Evolutionary conservation across 2,888 invertebrate genomes (phyloP).

Genomic region (Lasioglossum leucozonium): DNA sequence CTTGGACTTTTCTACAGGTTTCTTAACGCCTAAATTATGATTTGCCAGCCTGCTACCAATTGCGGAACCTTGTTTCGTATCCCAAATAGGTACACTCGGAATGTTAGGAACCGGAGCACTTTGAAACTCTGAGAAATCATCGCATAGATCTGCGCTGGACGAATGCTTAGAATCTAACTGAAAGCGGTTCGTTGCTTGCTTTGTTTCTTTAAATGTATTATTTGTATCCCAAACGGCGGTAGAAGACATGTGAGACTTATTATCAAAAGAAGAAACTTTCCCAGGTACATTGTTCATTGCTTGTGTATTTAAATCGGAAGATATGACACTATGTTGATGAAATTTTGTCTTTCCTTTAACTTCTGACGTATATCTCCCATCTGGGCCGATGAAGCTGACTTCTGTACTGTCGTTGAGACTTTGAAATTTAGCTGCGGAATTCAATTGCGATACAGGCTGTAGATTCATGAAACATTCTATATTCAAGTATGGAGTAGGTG

Average conservation of each 20-base stretch:
- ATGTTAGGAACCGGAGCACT: conserved; percentile 78
- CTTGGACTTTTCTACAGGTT: conserved; percentile 78
- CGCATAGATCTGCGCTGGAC: conserved; percentile 63
- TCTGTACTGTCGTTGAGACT: conserved; percentile 60
- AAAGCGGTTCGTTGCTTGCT: conserved; percentile 32
- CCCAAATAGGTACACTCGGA: conserved; percentile 77
- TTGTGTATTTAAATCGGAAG: conserved; percentile 46
- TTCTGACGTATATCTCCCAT: conserved; percentile 58
- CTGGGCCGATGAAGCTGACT: conserved; percentile 64
- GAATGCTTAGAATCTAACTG: conserved; percentile 51
- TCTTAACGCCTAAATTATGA: conserved; percentile 84
- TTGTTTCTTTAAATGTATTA: conserved; percentile 47
- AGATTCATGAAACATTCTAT: conserved; percentile 69
- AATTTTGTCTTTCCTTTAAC: conserved; percentile 53
- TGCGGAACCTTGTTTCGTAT: conserved; percentile 81
- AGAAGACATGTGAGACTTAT: conserved; percentile 43
- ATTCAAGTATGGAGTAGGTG: conserved; percentile 83
- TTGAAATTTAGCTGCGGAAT: conserved; percentile 51
- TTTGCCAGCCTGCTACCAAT: conserved; percentile 85
- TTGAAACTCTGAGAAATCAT: conserved; percentile 86
- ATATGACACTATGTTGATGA: conserved; percentile 31
- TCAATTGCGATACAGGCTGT: conserved; percentile 56
- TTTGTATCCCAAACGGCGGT: conserved; percentile 47
- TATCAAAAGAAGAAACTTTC: conserved; percentile 51
- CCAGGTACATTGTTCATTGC: conserved; percentile 44